A percentile compares a stretch with the other conserved stretches of the same genome.
Evolutionary conservation across 2,888 invertebrate species (phyloP).

Genomic region (Eupithecia insigniata): DNA sequence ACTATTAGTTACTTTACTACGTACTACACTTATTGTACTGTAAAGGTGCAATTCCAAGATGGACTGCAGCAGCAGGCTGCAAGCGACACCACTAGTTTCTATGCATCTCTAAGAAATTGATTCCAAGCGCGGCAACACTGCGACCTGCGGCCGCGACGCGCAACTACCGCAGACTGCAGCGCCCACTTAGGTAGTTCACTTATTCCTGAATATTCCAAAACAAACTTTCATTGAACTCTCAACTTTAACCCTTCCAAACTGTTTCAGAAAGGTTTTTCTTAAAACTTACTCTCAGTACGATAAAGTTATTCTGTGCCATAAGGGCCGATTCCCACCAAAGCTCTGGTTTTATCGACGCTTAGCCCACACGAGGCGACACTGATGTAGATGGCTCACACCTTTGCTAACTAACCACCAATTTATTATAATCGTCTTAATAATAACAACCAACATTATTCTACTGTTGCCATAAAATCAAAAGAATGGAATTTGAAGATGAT

Average conservation of each 20-base stretch:
- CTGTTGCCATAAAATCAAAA: neutral
- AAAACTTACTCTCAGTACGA: no score
- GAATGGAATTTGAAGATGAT: neutral
- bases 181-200: no score
- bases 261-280: neutral
- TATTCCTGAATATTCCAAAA: neutral
- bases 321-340: neutral
- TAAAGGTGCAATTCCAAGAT: no score
- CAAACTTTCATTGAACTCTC: neutral
- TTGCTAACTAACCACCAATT: neutral
- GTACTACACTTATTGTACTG: neutral
- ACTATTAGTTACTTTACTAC: no score
- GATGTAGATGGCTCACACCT: neutral
- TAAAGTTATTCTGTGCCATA: no score
- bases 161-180: no score
- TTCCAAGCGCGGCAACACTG: no score
- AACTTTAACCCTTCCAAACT: neutral
- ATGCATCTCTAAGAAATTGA: no score
- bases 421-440: neutral
- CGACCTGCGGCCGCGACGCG: no score
- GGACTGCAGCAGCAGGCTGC: no score
- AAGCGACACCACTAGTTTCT: no score
- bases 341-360: neutral
- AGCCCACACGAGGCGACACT: neutral
- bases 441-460: neutral